Evolutionary conservation across 2,113 vertebrate species (phyloP).

Genomic region (Polypterus senegalus): DNA sequence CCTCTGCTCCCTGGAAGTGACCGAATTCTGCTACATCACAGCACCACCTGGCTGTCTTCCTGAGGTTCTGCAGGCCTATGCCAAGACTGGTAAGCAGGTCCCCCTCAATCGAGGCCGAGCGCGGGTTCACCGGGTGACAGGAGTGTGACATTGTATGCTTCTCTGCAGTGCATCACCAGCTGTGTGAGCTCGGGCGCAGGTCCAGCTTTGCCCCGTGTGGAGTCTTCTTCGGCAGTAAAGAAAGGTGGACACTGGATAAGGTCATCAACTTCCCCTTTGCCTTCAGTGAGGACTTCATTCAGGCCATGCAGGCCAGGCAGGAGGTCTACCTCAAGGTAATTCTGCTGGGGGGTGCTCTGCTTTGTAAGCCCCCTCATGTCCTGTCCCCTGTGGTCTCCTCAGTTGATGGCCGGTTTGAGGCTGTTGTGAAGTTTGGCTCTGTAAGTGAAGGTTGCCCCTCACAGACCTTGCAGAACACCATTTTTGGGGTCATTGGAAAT

Average conservation of each 20-base stretch:
- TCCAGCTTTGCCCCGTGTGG: not conserved
- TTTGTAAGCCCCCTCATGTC: not conserved
- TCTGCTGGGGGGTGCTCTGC: not conserved
- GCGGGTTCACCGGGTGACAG: too few species aligned
- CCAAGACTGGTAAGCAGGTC: conserved; percentile 3
- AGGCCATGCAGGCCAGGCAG: not conserved
- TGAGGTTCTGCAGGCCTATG: conserved; percentile 12
- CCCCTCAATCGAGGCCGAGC: too few species aligned
- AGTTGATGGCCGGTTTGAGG: not conserved
- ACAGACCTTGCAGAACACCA: too few species aligned
- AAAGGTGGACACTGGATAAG: not conserved
- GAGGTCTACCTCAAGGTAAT: conserved; percentile 7
- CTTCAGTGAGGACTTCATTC: conserved; percentile 5
- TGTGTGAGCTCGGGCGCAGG: conserved; percentile 1
- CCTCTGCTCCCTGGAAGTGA: conserved; percentile 7
- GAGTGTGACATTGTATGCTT: not conserved
- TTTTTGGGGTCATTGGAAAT: too few species aligned
- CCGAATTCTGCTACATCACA: conserved; percentile 16
- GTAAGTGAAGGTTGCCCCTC: too few species aligned
- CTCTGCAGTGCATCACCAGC: not conserved
- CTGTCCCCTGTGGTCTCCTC: too few species aligned
- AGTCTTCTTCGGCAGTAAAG: conserved; percentile 1
- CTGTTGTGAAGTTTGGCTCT: too few species aligned
- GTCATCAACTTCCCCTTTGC: conserved; percentile 3
- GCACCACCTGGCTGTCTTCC: conserved; percentile 4